A percentile compares a stretch with the other conserved stretches of the same genome.
phyloP scores from a whole-genome alignment of 2,888 invertebrate species.

The Amorpha juglandis region DNA sequence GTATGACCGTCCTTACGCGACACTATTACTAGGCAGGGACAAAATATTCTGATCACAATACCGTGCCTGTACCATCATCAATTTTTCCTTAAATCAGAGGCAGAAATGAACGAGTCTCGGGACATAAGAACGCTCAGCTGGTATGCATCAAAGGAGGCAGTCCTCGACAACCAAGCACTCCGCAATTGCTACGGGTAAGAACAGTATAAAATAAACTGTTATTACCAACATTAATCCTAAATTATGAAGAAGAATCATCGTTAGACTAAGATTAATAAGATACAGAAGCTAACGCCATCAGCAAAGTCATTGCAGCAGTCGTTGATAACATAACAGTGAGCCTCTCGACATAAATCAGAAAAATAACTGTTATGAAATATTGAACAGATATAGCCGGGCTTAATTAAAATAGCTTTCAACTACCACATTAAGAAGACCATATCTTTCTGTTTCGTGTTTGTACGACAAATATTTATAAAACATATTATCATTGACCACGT shows the following conservation, averaged over 20 bases:
- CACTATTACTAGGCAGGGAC: background rate
- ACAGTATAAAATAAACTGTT: background rate
- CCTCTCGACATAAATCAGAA: no score
- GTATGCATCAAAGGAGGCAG: constrained; percentile 57
- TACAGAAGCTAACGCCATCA: no score
- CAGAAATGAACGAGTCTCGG: constrained; percentile 52
- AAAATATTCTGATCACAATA: background rate
- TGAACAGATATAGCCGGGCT: no score
- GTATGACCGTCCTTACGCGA: background rate
- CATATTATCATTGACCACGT: no score
- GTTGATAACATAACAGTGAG: no score
- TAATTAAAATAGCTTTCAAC: no score
- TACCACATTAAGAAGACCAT: no score
- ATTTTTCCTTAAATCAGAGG: constrained; percentile 38
- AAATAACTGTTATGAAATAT: no score
- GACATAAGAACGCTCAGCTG: constrained; percentile 68
- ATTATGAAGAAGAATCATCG: background rate
- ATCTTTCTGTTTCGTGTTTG: no score
- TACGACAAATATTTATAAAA: no score
- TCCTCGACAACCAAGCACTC: constrained; percentile 67
- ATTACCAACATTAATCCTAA: no score
- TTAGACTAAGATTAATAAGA: background rate
- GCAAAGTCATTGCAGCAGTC: no score
- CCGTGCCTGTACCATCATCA: background rate
- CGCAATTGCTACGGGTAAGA: constrained; percentile 66